phyloP scores from a whole-genome alignment of 1,140 invertebrate species.

The Sogatella furcifera region DNA sequence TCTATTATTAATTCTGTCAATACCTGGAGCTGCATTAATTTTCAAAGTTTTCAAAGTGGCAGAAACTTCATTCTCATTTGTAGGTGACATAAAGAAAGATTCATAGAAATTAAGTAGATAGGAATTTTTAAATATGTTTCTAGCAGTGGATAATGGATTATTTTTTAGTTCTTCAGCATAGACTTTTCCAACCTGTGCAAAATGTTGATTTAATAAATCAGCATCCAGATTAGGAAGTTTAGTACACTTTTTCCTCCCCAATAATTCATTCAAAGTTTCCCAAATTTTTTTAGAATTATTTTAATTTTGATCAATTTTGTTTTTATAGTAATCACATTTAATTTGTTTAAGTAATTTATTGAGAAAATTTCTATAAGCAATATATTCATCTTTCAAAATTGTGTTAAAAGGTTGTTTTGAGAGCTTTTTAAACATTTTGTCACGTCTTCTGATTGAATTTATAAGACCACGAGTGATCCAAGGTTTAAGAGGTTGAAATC shows the following conservation, averaged over 20 bases:
- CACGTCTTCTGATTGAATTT: background rate
- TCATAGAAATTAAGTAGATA: background rate
- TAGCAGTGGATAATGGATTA: background rate
- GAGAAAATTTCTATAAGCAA: background rate
- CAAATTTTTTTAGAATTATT: background rate
- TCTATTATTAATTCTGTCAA: background rate
- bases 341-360: background rate
- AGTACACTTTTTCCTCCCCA: background rate
- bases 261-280: background rate
- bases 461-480: background rate
- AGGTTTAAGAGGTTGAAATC: background rate
- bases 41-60: background rate
- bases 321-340: conserved; percentile 2
- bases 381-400: background rate
- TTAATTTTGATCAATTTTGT: background rate
- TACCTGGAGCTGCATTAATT: background rate
- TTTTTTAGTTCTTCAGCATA: background rate
- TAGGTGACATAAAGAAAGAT: background rate
- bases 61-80: background rate
- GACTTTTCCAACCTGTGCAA: background rate
- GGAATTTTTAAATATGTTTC: background rate
- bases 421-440: background rate
- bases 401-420: background rate
- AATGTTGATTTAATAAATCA: background rate
- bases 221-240: background rate